A percentile compares a stretch with the other conserved stretches of the same genome.
Conservation (phyloP, 2,888 invertebrate species). For the Nomada fucata region DNA sequence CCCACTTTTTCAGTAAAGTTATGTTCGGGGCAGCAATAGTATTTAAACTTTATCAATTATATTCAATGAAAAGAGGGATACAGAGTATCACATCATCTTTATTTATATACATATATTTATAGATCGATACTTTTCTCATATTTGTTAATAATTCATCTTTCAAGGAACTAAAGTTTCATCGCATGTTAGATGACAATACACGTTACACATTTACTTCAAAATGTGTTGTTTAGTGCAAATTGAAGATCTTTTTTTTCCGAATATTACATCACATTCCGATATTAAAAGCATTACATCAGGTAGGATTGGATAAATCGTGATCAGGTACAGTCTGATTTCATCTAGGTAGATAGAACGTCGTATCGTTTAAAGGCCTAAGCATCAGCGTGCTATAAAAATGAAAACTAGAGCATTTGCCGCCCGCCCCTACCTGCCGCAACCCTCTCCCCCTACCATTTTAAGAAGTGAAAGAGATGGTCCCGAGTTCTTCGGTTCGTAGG, state of each 20-base stretch:
- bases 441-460: conserved; percentile 70
- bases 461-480: conserved; percentile 77
- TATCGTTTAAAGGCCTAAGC: conserved; percentile 61
- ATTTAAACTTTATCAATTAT: background rate
- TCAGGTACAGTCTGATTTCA: conserved; percentile 38
- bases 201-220: background rate
- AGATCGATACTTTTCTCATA: background rate
- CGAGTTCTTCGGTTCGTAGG: conserved; percentile 71
- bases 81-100: background rate
- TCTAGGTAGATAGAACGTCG: conserved; percentile 46
- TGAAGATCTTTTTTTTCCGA: background rate
- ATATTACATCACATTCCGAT: conserved; percentile 18
- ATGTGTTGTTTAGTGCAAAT: background rate
- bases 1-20: conserved; percentile 16
- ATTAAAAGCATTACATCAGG: conserved; percentile 8
- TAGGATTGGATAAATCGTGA: conserved; percentile 34
- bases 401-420: conserved; percentile 76
- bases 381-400: conserved; percentile 70
- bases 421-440: conserved; percentile 66
- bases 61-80: background rate
- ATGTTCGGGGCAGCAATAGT: background rate
- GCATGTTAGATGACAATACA: background rate
- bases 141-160: background rate
- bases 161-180: background rate
- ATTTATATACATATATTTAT: background rate